Base-by-base conservation (phyloP, 2,888 invertebrate species). In the Orthonevra nobilis region DNA sequence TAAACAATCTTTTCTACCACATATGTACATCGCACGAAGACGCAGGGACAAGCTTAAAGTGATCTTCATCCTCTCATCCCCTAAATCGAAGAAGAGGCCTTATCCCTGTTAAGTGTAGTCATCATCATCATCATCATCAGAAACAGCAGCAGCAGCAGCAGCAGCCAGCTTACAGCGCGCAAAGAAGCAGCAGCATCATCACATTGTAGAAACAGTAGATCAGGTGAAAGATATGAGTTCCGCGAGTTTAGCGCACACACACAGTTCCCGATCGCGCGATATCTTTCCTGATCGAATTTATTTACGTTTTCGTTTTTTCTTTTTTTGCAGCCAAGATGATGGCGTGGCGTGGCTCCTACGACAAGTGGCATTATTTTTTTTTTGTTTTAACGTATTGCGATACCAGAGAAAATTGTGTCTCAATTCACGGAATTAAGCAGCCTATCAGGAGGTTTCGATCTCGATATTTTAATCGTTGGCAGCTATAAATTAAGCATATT, bases 351-450 rank as follows among this genome's bases (percentile, higher is more conserved):
- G 77, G 77, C 64, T 77, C 72, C 77, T 77, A 72, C 77, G 64
- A 77, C 77, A 77, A 77, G 77, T 77, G 64, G 46, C 77, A 64
- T 64, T 60, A 44, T 58, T 26, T 48, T 23, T 12, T 12, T 28
- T 23, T 12, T 38, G 28, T 44, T 15, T 46, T 14, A 40, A 23
- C 58, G 54, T 54, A 68, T 69, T 63, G 81, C 81, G 56, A 68
- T 58, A 81, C 81, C 69, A 74, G 63, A 81, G 68, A 81, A 82
- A 82, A 82, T 82, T 82, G 82, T 82, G 81, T 81, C 82, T 82
- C 82, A 82, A 82, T 82, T 82, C 82, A 82, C 74, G 79, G 82
- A 82, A 82, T 82, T 74, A 77, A 79, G 70, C 82, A 74, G 61
- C 81, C 50, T 81, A 81, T 81, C 81, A 52, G 58, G 30, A 44